Evolutionary conservation across 2,888 invertebrate species (phyloP), one percentile per base, ranked within the genome.

Genomic region (Troides aeacus): DNA sequence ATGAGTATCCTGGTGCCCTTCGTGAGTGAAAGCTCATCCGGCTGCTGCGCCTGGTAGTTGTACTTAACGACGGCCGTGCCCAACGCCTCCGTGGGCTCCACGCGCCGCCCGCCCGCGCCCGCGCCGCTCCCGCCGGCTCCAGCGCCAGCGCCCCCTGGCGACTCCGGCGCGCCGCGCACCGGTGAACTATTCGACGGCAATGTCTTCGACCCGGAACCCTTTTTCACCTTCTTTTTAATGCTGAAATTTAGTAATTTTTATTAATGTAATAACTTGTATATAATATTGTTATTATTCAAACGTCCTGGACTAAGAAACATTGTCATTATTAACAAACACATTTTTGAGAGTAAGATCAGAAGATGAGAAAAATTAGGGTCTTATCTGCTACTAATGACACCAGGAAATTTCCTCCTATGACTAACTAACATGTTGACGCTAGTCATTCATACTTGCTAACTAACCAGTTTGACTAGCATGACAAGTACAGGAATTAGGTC

Each of bases 1-100:
- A 99, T 99, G 73, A 97, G 94, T 77, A 99, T 98, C 78, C 97
- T 93, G 69, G 98, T 98, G 77, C 99, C 99, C 93, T 99, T 99
- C 61, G 97, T 96, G 74, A 99, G 94, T 0, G 98, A 96, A 68
- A 99, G 93, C 87, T 99, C 99, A 84, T 99, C 99, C 1, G 97
- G 95, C 88, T 99, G 98, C 91, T 98, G 98, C 61, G 99, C 98
- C 81, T 92, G 91, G 89, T 97, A 97, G 91, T 97, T 97, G 92
- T 98, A 99, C 92, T 99, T 99, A 78, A 99, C 99, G 70, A 98
- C 95, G 53, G 98, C 98, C 21, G 96, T 95, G 73, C 95, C 96
- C 73, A 98, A 96, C 62, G 97, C 97, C 85, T 97, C 98, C 63
- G 96, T 94, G 64, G 97, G 96, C 90, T 97, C 97, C 64, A 96